Conservation (phyloP, 2,113 vertebrate species). For the Periophthalmus modestus region DNA sequence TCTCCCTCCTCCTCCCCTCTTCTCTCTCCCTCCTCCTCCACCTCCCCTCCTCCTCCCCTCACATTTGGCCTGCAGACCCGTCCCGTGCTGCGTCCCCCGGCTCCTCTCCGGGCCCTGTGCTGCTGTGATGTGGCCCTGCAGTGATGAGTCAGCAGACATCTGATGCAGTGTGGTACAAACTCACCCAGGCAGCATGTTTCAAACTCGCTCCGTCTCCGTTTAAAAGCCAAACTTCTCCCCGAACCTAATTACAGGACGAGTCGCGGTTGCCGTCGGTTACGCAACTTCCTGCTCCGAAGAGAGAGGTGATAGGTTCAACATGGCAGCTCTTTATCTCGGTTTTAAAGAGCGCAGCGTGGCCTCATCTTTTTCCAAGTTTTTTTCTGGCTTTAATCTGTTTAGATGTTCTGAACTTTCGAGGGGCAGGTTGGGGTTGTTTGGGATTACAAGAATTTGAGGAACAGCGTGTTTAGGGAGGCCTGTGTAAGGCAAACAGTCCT, state of each 20-base stretch:
- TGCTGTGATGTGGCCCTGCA: conserved; percentile 64
- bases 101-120: no score
- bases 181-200: conserved; percentile 59
- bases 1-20: no score
- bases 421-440: neutral
- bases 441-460: conserved; percentile 6
- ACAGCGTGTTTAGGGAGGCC: neutral
- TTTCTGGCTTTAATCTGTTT: conserved; percentile 20
- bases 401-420: neutral
- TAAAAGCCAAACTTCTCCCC: conserved; percentile 43
- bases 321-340: conserved; percentile 40
- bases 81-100: no score
- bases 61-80: conserved; percentile 67
- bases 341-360: conserved; percentile 19
- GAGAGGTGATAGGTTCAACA: conserved; percentile 30
- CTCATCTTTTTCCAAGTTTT: conserved; percentile 13
- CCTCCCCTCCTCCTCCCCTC: no score
- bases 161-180: conserved; percentile 58
- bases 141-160: conserved; percentile 66
- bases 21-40: no score
- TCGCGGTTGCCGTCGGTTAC: conserved; percentile 53
- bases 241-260: conserved; percentile 64
- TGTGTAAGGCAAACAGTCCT: neutral
- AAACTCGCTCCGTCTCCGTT: conserved; percentile 53
- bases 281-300: conserved; percentile 62